Base-by-base conservation (phyloP, 2,113 vertebrate species). In the Thunnus maccoyii region DNA sequence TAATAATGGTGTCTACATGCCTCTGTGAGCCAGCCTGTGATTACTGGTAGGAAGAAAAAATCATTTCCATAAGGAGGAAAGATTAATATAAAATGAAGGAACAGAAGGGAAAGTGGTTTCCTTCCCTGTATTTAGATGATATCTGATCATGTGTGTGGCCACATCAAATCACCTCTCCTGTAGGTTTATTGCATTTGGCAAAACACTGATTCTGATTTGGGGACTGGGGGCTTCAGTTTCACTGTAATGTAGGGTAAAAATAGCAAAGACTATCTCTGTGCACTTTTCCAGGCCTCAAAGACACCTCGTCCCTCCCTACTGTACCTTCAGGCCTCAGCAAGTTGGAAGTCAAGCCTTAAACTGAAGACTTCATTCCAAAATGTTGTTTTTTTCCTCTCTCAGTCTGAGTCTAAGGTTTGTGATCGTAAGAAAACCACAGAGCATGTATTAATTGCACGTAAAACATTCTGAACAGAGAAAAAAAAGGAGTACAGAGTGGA, bases 71-170 rank as follows among this genome's bases (percentile, higher is more conserved):
- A n/a, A 55, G 25, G 61, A 72, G 32, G 22, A 52, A 41, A 62
- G 46, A 67, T 50, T 64, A 79, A 75, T 36, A 52, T 12, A 46
- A 30, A 30, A 30, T 30, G 27, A 30, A 11, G 9, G 15, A 41
- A 41, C 36, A 41, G 36, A 41, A 41, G 36, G 46, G 61, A 76
- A 76, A 83, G 47, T 51, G 27, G 68, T 58, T 64, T 69, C 48
- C 36, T 64, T 67, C 15, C 10, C 51, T 55, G 61, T 50, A 25
- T 79, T 64, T 44, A 75, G 80, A 74, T 72, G n/a, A 57, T 73
- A 74, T 80, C 36, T 63, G 55, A 70, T 48, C 10, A 20, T 41
- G 16, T 76, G 61, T 81, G 84, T 66, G 77, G 80, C 76, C 77
- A 48, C 41, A 7, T 80, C 46, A 25, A 61, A 55, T 72, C 5